Evolutionary conservation across 2,797 vertebrate genomes (phyloP).

Genomic region (Enteromius afrohamiltoni): DNA sequence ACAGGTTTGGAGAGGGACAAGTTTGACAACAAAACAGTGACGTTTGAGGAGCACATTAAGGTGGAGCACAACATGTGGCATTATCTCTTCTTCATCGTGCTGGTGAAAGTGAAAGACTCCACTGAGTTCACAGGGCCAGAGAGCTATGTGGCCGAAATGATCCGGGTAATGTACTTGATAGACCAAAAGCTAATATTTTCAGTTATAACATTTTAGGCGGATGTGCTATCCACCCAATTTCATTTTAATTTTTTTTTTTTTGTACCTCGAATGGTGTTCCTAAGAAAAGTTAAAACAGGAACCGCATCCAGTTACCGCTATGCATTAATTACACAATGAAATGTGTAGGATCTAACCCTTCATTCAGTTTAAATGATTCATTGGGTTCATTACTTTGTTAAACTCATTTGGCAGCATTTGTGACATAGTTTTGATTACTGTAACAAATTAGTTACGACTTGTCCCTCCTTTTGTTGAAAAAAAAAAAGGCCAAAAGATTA

Average conservation of each 20-base stretch:
- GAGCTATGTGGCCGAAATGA: slow-evolving; percentile 98
- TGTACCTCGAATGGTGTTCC: background rate
- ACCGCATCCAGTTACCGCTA: background rate
- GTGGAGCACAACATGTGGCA: slow-evolving; percentile 99
- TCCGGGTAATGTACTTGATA: slow-evolving; percentile 79
- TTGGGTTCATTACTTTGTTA: background rate
- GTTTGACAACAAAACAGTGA: slow-evolving; percentile 99
- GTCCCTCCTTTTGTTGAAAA: background rate
- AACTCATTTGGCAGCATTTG: background rate
- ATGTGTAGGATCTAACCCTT: background rate
- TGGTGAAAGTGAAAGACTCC: slow-evolving; percentile 97
- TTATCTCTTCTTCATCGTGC: slow-evolving; percentile 95
- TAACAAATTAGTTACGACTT: background rate
- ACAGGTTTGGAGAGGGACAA: slow-evolving; percentile 96
- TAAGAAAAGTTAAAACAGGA: background rate
- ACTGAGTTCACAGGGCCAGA: slow-evolving; percentile 97
- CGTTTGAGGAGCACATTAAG: slow-evolving; percentile 98
- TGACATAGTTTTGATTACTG: background rate
- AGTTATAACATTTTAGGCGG: no score
- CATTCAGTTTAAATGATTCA: background rate
- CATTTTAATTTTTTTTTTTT: background rate
- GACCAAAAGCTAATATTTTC: background rate
- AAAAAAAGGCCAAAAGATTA: background rate
- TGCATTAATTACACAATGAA: background rate
- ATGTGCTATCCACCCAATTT: background rate